These are phyloP conservation scores for Cantharis rustica DNA, from an alignment of 2,888 invertebrate genomes.

Conservation along the genomic window DNA sequence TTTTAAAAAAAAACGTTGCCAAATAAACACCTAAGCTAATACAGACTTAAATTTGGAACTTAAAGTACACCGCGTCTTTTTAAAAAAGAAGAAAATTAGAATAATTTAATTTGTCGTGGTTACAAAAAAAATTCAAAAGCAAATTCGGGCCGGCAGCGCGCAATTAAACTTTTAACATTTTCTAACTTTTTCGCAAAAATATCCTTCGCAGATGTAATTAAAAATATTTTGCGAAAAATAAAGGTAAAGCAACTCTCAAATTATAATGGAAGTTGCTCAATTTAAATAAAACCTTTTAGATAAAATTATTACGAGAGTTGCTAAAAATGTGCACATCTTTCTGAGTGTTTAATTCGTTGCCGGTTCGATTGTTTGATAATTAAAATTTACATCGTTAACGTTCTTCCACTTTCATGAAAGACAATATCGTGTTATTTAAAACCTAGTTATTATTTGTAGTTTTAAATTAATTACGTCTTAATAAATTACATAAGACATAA, in stretches of 20 bases:
- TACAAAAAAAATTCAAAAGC: slow-evolving; percentile 3
- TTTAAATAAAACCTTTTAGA: slow-evolving; percentile 34
- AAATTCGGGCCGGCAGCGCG: neutral
- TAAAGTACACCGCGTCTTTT: slow-evolving; percentile 4
- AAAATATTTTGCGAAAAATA: neutral
- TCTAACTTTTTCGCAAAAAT: neutral
- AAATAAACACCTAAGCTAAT: slow-evolving; percentile 17
- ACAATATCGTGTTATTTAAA: slow-evolving; percentile 44
- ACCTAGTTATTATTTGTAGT: slow-evolving; percentile 39
- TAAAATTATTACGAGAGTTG: slow-evolving; percentile 25
- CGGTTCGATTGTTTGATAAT: slow-evolving; percentile 7
- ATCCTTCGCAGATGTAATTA: neutral
- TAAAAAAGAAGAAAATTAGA: slow-evolving; percentile 4
- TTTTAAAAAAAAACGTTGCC: slow-evolving; percentile 35
- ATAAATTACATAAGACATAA: slow-evolving; percentile 20
- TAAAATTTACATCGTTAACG: slow-evolving; percentile 36
- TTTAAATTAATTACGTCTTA: slow-evolving; percentile 22
- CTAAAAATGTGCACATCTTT: slow-evolving; percentile 2
- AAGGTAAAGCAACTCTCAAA: slow-evolving; percentile 18
- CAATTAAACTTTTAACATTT: neutral
- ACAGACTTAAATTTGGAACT: slow-evolving; percentile 21
- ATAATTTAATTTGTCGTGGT: slow-evolving; percentile 1
- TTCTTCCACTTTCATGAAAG: slow-evolving; percentile 45
- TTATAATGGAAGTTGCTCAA: slow-evolving; percentile 51
- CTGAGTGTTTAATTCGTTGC: neutral